Evolutionary conservation across 2,888 invertebrate species (phyloP), one percentile per base, ranked within the genome.

Genomic region (Agrypnus murinus): DNA sequence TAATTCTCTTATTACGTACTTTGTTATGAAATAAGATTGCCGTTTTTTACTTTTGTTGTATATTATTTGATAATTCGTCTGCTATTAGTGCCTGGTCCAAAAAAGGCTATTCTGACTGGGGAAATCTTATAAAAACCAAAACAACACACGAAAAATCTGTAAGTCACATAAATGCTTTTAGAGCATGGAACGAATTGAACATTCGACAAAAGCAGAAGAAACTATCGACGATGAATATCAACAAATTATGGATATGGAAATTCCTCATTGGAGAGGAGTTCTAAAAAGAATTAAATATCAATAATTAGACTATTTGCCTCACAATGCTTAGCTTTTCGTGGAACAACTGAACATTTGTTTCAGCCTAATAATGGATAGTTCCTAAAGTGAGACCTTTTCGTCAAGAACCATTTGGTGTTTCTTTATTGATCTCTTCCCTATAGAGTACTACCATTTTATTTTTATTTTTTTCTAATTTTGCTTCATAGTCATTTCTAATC

Each of bases 101-200:
- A 69, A 64, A 69, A 45, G 48, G 69, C 48, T 65, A 65, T 65
- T 65, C 64, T 58, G 50, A 65, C 62, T 66, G 67, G 62, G 40
- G 62, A 57, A 66, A 71, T 67, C 58, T 66, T 66, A 19, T 57
- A 45, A 66, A 40, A 71, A 63, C 66, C 38, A 36, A 67, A 36
- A 62, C 60, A 62, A 62, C 62, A 62, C 67, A 65, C 48, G 45
- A 67, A 67, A 67, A 48, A 40, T 67, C 53, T 67, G 59, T 31
- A 67, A 67, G 60, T 48, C 59, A 67, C 40, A 60, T 50, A 67
- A 60, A 67, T 67, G 67, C 67, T 67, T 67, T 66, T 59, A 67
- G 36, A 50, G 60, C 59, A 48, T 67, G 50, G 31, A 67, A 67
- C 60, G 67, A 67, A 67, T 48, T 60, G 53, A 36, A 63, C 40